Base-by-base conservation (phyloP, 2,888 invertebrate species). In the Lochmaea crataegi region DNA sequence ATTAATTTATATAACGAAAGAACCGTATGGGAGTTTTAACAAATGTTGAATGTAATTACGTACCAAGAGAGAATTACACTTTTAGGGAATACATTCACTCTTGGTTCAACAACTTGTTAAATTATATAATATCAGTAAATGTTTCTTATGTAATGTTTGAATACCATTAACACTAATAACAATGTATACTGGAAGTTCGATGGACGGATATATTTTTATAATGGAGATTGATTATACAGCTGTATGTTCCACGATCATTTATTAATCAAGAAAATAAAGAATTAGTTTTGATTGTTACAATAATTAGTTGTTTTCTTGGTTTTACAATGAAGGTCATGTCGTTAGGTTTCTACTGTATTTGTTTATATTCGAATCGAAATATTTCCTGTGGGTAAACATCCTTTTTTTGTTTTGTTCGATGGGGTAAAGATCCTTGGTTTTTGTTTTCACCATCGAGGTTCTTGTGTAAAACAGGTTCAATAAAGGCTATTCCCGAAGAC, bases 121-220 rank as follows among this genome's bases (percentile, higher is more conserved):
- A 48, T 48, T 48, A 48, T 48, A 48, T 48, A 48, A 48, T 48
- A n/a, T 48, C n/a, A 2, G 48, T 14, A 48, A 45, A 14, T 48
- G n/a, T n/a, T n/a, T n/a, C n/a, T n/a, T n/a, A n/a, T n/a, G n/a
- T n/a, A n/a, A n/a, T n/a, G 48, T 48, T 48, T 48, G 48, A 48
- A 48, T 48, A n/a, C 48, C 48, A 48, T 48, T 48, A 48, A 48
- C 48, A 14, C n/a, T n/a, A 48, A 48, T 48, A 48, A 48, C 48
- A 48, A 48, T 14, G 48, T 48, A 48, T 48, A 48, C n/a, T n/a
- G n/a, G 14, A 6, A 48, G 4, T 48, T 48, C 48, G 48, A 14
- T n/a, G n/a, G n/a, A 14, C 14, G n/a, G 48, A 48, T 14, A 14
- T 4, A 48, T 48, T 48, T n/a, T 48, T n/a, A 12, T 6, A n/a